A percentile compares a stretch with the other conserved stretches of the same genome.
These are phyloP conservation scores for Geothlypis trichas DNA, from an alignment of 2,113 vertebrate species.

Conservation along the genomic window DNA sequence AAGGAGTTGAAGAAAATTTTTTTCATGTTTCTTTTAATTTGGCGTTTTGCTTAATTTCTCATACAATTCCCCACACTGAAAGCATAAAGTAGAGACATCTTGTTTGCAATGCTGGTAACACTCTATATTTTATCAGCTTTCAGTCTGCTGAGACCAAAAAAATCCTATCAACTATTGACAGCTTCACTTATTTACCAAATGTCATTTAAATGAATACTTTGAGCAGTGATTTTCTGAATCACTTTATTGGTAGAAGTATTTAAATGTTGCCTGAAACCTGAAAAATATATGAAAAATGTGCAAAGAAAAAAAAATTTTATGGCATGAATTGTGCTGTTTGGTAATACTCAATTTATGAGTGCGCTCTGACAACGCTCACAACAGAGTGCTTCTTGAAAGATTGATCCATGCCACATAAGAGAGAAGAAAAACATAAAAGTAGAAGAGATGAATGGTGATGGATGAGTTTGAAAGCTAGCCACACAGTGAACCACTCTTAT, in stretches of 20 bases:
- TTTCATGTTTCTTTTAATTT: not conserved
- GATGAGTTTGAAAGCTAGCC: not conserved
- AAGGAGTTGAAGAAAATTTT: not conserved
- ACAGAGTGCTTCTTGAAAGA: not conserved
- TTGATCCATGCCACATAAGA: not conserved
- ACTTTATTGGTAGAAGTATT: not conserved
- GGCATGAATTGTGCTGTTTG: not conserved
- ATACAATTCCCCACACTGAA: not conserved
- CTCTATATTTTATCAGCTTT: not conserved
- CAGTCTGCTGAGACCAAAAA: not conserved
- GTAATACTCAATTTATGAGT: not conserved
- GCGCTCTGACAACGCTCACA: not conserved
- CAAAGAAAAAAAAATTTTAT: not conserved
- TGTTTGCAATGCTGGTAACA: not conserved
- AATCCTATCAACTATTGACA: not conserved
- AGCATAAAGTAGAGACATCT: not conserved
- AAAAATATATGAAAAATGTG: not conserved
- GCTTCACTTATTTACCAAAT: not conserved
- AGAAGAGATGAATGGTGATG: not conserved
- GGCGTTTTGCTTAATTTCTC: not conserved
- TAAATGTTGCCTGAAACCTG: not conserved
- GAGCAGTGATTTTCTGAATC: not conserved
- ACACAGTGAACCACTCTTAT: not conserved
- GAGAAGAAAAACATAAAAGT: not conserved
- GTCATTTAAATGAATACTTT: not conserved